These are phyloP conservation scores for Euphonia xanthogaster DNA, from an alignment of 2,797 vertebrate genomes.

Conservation along the genomic window DNA sequence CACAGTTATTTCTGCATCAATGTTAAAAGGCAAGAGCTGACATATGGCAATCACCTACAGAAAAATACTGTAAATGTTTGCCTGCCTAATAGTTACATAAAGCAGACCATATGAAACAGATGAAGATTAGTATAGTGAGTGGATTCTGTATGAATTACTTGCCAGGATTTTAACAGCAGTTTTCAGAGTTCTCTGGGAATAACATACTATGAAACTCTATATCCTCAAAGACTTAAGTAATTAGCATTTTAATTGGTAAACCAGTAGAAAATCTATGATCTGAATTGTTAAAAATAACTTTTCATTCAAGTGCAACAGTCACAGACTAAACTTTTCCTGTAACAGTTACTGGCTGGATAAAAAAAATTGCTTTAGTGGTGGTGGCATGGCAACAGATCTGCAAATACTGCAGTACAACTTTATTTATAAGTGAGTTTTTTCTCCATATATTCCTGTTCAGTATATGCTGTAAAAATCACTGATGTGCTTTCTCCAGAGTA, in stretches of 20 bases:
- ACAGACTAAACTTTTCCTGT: background rate
- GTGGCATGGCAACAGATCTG: conserved; percentile 20
- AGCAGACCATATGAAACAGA: background rate
- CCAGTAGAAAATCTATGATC: background rate
- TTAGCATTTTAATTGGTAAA: conserved; percentile 10
- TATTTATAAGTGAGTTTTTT: background rate
- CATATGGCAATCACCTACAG: background rate
- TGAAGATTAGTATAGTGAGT: background rate
- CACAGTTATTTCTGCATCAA: background rate
- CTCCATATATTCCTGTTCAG: background rate
- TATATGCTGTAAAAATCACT: background rate
- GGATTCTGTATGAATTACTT: background rate
- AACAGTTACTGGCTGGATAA: background rate
- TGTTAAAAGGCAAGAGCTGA: background rate
- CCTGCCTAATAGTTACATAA: background rate
- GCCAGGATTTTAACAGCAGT: background rate
- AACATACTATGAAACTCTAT: background rate
- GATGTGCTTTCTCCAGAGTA: background rate
- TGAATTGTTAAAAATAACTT: background rate
- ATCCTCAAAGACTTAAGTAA: background rate
- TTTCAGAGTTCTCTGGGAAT: background rate
- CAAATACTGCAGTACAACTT: background rate
- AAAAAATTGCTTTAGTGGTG: background rate
- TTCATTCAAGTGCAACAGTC: background rate
- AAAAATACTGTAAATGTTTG: background rate